phyloP scores from a whole-genome alignment of 2,113 vertebrate genomes.

The Hydrochoerus hydrochaeris region DNA sequence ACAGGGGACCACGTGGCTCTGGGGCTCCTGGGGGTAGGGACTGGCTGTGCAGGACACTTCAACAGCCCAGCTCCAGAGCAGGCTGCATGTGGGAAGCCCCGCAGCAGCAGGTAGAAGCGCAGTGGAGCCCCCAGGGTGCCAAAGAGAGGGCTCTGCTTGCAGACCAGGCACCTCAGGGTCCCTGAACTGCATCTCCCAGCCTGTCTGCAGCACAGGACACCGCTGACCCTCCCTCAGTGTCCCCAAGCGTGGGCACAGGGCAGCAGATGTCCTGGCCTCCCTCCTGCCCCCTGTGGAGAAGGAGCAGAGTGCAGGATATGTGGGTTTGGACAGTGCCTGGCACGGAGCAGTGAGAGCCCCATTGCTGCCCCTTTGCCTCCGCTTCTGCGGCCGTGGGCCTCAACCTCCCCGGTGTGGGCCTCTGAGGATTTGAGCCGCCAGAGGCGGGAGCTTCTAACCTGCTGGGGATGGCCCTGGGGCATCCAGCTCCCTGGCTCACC shows the following conservation, averaged over 20 bases:
- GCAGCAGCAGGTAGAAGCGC: too few relatives aligned
- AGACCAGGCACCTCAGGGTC: background rate
- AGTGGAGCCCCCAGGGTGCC: fast-evolving
- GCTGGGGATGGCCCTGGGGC: too few relatives aligned
- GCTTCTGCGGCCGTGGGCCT: too few relatives aligned
- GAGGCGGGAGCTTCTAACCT: too few relatives aligned
- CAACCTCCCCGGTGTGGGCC: background rate
- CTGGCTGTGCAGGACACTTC: background rate
- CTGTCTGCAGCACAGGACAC: background rate
- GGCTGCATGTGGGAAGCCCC: fast-evolving
- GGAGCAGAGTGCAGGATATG: fast-evolving
- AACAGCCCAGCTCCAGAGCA: background rate
- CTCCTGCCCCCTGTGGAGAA: background rate
- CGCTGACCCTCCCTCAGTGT: fast-evolving
- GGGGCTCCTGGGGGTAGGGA: background rate
- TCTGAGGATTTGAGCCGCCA: fast-evolving
- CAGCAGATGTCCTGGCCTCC: background rate
- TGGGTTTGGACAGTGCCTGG: fast-evolving
- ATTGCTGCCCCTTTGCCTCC: background rate
- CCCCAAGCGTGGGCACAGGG: background rate
- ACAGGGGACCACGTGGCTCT: background rate
- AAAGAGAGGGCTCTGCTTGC: fast-evolving
- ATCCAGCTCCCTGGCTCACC: background rate
- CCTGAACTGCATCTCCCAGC: fast-evolving
- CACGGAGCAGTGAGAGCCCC: fast-evolving